Evolutionary conservation across 2,113 vertebrate species (phyloP).

Genomic region (Entosphenus tridentatus): DNA sequence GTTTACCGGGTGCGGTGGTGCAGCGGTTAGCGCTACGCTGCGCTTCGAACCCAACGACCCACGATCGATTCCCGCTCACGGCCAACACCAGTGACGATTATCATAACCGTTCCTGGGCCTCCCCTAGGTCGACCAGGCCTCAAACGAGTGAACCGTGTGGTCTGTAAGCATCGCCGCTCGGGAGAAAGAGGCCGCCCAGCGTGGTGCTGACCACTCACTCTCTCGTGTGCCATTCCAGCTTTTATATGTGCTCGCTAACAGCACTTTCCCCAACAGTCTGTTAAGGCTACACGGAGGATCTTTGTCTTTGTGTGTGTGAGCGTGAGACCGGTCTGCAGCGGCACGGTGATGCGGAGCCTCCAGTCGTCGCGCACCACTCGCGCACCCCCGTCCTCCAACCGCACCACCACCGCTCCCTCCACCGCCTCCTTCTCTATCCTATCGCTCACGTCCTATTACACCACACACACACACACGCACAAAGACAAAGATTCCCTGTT

Average conservation of each 20-base stretch:
- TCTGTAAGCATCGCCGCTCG: too few relatives aligned
- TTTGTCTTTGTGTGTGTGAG: not conserved
- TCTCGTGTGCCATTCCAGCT: too few relatives aligned
- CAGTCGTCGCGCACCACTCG: slow-evolving; percentile 74
- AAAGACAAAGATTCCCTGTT: too few relatives aligned
- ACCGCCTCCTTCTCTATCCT: slow-evolving; percentile 81
- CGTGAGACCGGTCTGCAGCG: slow-evolving; percentile 64
- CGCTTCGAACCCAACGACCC: too few relatives aligned
- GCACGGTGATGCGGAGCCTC: slow-evolving; percentile 81
- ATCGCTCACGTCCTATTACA: slow-evolving; percentile 70
- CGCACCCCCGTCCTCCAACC: slow-evolving; percentile 64
- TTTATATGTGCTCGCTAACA: not conserved
- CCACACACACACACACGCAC: slow-evolving; percentile 1
- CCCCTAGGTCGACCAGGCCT: too few relatives aligned
- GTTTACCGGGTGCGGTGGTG: too few relatives aligned
- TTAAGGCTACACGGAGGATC: not conserved
- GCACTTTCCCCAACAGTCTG: not conserved
- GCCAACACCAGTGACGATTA: too few relatives aligned
- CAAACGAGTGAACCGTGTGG: too few relatives aligned
- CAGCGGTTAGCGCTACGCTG: too few relatives aligned
- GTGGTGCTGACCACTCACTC: not conserved
- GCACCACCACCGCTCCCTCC: slow-evolving; percentile 62
- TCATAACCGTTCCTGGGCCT: too few relatives aligned
- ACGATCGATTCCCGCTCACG: too few relatives aligned
- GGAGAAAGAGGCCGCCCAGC: too few relatives aligned